phyloP scores from a whole-genome alignment of 1,140 invertebrate species.

The Sycophaga agraensis region DNA sequence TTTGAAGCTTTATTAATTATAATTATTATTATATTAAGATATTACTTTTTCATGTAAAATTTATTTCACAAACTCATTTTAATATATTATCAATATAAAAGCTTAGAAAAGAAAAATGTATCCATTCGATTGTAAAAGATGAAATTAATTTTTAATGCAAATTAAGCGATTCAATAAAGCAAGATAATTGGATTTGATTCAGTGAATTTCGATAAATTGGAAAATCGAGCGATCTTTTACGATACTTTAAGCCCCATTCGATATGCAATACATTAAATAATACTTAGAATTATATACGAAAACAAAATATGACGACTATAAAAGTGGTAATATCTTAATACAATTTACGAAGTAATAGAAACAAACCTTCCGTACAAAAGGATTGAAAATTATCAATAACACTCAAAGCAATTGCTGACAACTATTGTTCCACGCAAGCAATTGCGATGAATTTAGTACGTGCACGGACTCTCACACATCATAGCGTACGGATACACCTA shows the following conservation, averaged over 20 bases:
- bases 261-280: slow-evolving; percentile 11
- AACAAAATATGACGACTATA: slow-evolving; percentile 17
- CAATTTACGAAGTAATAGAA: not conserved
- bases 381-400: not conserved
- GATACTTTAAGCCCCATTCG: slow-evolving; percentile 1
- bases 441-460: too few species aligned
- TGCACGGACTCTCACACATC: too few species aligned
- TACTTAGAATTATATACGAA: not conserved
- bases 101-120: too few species aligned
- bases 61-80: too few species aligned
- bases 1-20: too few species aligned
- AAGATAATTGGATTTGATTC: not conserved
- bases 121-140: too few species aligned
- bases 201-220: not conserved
- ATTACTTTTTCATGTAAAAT: too few species aligned
- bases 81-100: too few species aligned
- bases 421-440: slow-evolving; percentile 14
- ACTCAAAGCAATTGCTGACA: not conserved
- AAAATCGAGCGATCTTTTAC: slow-evolving; percentile 10
- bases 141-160: not conserved
- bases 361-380: not conserved
- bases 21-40: too few species aligned
- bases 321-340: not conserved
- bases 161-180: not conserved
- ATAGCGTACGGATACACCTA: too few species aligned